These are phyloP conservation scores for Scomber scombrus DNA, from an alignment of 2,113 vertebrate genomes.

Conservation along the genomic window DNA sequence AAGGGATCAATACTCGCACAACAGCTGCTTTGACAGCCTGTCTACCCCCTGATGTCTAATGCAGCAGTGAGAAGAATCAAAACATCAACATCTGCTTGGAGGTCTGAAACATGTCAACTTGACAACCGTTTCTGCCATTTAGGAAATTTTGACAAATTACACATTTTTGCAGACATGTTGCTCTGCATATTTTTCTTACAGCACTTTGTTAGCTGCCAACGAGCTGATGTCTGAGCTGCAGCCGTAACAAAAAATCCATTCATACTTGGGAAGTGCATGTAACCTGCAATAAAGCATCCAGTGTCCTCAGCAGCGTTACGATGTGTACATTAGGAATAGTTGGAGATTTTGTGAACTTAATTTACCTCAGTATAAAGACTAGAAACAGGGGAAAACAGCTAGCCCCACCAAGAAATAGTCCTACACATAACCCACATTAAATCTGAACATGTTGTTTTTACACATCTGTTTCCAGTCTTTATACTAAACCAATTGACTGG, in stretches of 20 bases:
- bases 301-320: background rate
- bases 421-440: too few relatives aligned
- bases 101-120: slow-evolving; percentile 9
- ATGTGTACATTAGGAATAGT: background rate
- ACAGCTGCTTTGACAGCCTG: slow-evolving; percentile 50
- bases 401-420: too few relatives aligned
- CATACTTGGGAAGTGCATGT: background rate
- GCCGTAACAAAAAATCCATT: background rate
- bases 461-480: too few relatives aligned
- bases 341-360: too few relatives aligned
- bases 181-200: slow-evolving; percentile 4
- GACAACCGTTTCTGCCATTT: slow-evolving; percentile 29
- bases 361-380: too few relatives aligned
- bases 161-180: background rate
- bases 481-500: too few relatives aligned
- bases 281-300: background rate
- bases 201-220: slow-evolving; percentile 16
- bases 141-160: slow-evolving; percentile 18
- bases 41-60: slow-evolving; percentile 16
- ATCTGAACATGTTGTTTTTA: too few relatives aligned
- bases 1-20: slow-evolving; percentile 51
- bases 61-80: slow-evolving; percentile 36
- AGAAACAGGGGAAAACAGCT: too few relatives aligned
- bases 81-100: slow-evolving; percentile 41
- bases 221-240: slow-evolving; percentile 1